Evolutionary conservation across 2,113 vertebrate genomes (phyloP).

Genomic region (Pholis gunnellus): DNA sequence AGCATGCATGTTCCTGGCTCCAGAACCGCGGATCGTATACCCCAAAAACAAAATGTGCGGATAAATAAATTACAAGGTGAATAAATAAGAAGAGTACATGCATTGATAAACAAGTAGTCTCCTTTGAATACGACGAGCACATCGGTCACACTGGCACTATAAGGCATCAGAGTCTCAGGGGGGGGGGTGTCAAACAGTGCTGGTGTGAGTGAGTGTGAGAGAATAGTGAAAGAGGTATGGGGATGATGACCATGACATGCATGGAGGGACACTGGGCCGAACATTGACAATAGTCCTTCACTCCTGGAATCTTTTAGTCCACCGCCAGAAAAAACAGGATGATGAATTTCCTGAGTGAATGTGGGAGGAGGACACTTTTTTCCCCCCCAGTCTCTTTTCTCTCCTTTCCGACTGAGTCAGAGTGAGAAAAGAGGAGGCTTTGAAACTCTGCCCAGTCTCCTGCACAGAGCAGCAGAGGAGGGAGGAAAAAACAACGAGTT

Average conservation of each 20-base stretch:
- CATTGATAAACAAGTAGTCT: conserved; percentile 39
- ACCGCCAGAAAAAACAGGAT: conserved; percentile 39
- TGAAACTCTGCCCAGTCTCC: conserved; percentile 69
- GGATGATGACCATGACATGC: conserved; percentile 8
- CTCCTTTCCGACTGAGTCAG: conserved; percentile 61
- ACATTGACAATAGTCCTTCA: conserved; percentile 1
- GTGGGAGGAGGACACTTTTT: conserved; percentile 56
- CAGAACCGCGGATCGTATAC: conserved; percentile 27
- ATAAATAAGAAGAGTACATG: conserved; percentile 29
- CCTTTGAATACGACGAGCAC: conserved; percentile 24
- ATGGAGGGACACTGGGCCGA: not conserved
- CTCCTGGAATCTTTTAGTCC: conserved; percentile 36
- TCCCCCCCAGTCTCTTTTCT: conserved; percentile 19
- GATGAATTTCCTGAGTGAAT: conserved; percentile 53
- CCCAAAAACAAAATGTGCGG: conserved; percentile 39
- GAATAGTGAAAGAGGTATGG: not conserved
- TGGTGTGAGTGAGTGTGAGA: not conserved
- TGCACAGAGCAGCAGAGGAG: conserved; percentile 55
- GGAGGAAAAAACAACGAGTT: conserved; percentile 16
- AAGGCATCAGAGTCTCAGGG: conserved; percentile 9
- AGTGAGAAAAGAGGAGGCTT: conserved; percentile 69
- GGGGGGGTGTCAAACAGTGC: conserved; percentile 15
- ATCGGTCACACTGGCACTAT: not conserved
- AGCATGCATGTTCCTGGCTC: conserved; percentile 51
- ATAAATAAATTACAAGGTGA: conserved; percentile 62